phyloP scores from a whole-genome alignment of 53 echinoderm and acorn worm genomes.

The Henricia sp. region DNA sequence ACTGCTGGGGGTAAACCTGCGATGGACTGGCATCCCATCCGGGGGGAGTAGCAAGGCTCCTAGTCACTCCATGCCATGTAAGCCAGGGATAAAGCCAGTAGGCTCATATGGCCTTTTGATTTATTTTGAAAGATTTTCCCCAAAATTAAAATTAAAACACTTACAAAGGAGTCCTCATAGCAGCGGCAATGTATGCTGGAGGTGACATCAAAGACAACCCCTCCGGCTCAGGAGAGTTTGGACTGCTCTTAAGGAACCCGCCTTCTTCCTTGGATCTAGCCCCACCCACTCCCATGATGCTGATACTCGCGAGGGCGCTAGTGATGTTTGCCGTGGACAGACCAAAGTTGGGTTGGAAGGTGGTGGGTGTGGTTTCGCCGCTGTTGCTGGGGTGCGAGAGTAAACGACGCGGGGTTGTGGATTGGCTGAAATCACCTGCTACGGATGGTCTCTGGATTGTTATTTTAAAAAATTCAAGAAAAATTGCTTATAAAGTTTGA shows the following conservation, averaged over 20 bases:
- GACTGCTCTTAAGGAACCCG: constrained; percentile 13
- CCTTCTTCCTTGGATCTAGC: constrained; percentile 29
- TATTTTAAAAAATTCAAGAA: not conserved
- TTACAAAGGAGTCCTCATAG: constrained; percentile 53
- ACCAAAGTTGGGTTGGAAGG: constrained; percentile 32
- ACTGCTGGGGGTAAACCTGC: no score
- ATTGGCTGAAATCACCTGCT: constrained; percentile 40
- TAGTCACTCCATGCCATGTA: no score
- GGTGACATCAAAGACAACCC: constrained; percentile 52
- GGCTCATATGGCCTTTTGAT: no score
- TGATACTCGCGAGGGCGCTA: constrained; percentile 29
- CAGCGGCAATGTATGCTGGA: constrained; percentile 12
- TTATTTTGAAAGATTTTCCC: not conserved
- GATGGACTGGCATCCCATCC: no score
- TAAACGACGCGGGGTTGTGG: constrained; percentile 35
- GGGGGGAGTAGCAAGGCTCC: no score
- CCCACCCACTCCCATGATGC: not conserved
- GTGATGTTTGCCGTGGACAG: constrained; percentile 28
- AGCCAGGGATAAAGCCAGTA: no score
- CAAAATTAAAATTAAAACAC: not conserved
- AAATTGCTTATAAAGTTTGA: not conserved
- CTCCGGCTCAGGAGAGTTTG: constrained; percentile 25
- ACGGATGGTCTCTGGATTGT: constrained; percentile 34
- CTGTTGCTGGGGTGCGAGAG: constrained; percentile 44
- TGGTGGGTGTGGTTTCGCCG: constrained; percentile 48